These are phyloP conservation scores for Ormyrus rosae DNA, from an alignment of 2,888 invertebrate genomes.

Conservation along the genomic window DNA sequence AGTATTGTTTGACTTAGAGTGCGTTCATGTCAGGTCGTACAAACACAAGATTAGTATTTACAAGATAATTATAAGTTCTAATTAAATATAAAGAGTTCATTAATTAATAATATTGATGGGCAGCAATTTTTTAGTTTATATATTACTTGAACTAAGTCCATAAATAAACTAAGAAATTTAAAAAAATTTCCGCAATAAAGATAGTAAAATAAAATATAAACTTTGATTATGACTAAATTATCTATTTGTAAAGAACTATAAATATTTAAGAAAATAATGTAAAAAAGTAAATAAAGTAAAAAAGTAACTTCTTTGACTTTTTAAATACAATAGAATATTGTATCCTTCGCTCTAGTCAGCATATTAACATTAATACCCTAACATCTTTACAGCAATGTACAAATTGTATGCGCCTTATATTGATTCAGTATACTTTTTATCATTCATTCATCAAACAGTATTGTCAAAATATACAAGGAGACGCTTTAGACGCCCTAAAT, in stretches of 20 bases:
- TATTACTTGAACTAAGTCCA: background rate
- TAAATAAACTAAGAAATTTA: background rate
- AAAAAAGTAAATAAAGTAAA: constrained; percentile 38
- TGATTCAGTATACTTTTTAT: constrained; percentile 39
- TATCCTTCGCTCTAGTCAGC: constrained; percentile 23
- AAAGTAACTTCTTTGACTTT: constrained; percentile 53
- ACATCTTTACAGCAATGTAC: constrained; percentile 55
- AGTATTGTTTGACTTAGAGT: too few species aligned
- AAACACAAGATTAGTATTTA: too few species aligned
- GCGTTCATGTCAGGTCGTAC: too few species aligned
- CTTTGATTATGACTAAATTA: background rate
- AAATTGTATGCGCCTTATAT: constrained; percentile 43
- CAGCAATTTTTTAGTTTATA: background rate
- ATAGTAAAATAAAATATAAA: background rate
- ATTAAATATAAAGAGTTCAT: background rate
- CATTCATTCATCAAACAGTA: constrained; percentile 62
- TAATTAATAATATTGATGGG: background rate
- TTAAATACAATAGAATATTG: constrained; percentile 42
- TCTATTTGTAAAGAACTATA: constrained; percentile 12
- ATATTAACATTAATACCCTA: constrained; percentile 35
- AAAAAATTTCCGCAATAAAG: background rate
- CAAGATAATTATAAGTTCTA: too few species aligned
- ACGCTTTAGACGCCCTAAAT: constrained; percentile 43
- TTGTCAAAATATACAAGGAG: constrained; percentile 73
- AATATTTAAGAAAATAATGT: constrained; percentile 8